Percentiles rank a stretch among this genome's conserved stretches.
These are phyloP conservation scores for Anniella stebbinsi DNA, from an alignment of 2,797 vertebrate genomes.

Conservation along the genomic window DNA sequence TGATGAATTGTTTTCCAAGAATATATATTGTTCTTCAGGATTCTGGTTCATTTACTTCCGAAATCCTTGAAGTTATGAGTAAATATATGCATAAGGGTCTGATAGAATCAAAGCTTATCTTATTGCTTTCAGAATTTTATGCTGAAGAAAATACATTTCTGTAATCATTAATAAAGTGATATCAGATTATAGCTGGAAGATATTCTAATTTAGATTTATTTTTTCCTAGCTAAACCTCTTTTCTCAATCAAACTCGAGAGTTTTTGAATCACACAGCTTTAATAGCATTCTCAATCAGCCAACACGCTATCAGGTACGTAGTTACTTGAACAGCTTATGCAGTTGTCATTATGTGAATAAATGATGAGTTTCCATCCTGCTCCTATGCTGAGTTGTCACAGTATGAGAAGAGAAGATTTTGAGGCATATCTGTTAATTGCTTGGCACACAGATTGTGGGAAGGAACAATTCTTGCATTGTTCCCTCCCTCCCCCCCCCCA, in stretches of 20 bases:
- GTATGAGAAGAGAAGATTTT: conserved; percentile 5
- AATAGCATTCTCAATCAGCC: conserved; percentile 90
- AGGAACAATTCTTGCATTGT: neutral
- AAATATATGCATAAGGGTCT: neutral
- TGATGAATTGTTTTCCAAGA: neutral
- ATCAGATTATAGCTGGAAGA: conserved; percentile 45
- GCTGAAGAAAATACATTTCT: neutral
- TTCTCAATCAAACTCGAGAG: conserved; percentile 87
- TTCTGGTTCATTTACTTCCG: neutral
- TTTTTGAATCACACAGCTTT: conserved; percentile 89
- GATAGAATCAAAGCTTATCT: neutral
- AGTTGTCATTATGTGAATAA: neutral
- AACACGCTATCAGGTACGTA: conserved; percentile 87
- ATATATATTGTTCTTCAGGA: conserved; percentile 13
- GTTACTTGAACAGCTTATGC: neutral
- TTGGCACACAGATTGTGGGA: neutral
- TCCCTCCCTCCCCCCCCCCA: too few species aligned
- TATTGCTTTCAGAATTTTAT: neutral
- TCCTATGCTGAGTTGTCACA: neutral
- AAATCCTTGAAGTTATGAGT: conserved; percentile 5
- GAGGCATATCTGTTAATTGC: neutral
- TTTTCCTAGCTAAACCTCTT: conserved; percentile 88
- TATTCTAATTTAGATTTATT: conserved; percentile 74
- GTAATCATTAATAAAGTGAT: conserved; percentile 30
- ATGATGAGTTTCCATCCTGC: conserved; percentile 13